phyloP scores from a whole-genome alignment of 1,140 invertebrate genomes.

The Chionoecetes opilio region DNA sequence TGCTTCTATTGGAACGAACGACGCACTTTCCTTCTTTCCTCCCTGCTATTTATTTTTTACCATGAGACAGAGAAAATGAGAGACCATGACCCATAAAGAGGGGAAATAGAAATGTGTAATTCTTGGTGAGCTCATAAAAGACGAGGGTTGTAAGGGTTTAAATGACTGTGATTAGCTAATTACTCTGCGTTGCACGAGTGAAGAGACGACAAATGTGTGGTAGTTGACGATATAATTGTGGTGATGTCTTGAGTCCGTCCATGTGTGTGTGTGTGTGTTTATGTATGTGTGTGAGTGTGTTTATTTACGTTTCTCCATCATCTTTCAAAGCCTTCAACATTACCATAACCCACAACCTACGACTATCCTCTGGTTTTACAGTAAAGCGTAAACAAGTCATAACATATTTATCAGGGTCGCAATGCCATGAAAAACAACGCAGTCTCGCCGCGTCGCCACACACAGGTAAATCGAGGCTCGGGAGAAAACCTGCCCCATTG shows the following conservation, averaged over 20 bases:
- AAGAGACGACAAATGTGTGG: not conserved
- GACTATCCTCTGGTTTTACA: not conserved
- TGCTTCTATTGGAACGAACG: not conserved
- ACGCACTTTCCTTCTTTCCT: not conserved
- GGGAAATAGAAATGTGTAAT: not conserved
- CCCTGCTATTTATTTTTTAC: not conserved
- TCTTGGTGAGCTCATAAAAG: not conserved
- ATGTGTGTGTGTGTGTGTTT: not conserved
- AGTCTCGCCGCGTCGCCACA: not conserved
- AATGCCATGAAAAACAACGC: not conserved
- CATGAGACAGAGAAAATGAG: not conserved
- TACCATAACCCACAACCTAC: not conserved
- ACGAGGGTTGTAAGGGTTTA: not conserved
- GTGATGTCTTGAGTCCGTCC: not conserved
- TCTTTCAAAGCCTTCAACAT: not conserved
- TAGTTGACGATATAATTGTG: not conserved
- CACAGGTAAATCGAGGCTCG: not conserved
- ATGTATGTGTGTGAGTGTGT: not conserved
- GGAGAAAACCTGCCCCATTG: constrained; percentile 19
- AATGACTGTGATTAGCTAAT: constrained; percentile 21
- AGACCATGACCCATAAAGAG: constrained; percentile 18
- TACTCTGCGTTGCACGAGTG: constrained; percentile 3
- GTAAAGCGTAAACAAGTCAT: not conserved
- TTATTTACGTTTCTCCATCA: not conserved
- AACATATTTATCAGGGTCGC: not conserved